Conservation (phyloP, 2,888 invertebrate genomes). For the Tiphia femorata region DNA sequence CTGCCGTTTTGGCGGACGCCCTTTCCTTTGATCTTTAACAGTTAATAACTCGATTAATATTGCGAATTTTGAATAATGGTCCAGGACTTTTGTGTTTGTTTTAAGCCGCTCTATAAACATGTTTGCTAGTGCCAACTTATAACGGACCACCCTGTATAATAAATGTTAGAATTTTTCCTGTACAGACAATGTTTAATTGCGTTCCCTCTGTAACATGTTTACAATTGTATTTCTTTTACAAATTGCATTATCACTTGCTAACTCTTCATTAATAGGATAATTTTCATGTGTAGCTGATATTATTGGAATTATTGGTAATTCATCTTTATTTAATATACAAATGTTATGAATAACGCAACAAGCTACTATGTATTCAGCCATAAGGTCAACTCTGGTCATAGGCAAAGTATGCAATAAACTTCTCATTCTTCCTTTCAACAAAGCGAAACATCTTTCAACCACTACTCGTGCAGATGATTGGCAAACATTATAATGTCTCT, state of each 20-base stretch:
- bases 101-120: too few relatives aligned
- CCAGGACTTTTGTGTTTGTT: too few relatives aligned
- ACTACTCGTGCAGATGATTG: slow-evolving; percentile 24
- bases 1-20: too few relatives aligned
- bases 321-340: slow-evolving; percentile 28
- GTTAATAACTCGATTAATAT: too few relatives aligned
- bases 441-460: slow-evolving; percentile 32
- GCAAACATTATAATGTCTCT: slow-evolving; percentile 28
- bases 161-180: too few relatives aligned
- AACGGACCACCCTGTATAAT: too few relatives aligned
- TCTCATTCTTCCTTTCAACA: slow-evolving; percentile 32
- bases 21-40: too few relatives aligned
- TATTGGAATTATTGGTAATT: slow-evolving; percentile 3
- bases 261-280: not conserved
- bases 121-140: too few relatives aligned
- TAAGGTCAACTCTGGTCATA: slow-evolving; percentile 32
- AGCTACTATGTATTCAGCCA: slow-evolving; percentile 36
- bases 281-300: not conserved
- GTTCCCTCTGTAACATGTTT: not conserved
- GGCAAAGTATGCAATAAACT: slow-evolving; percentile 31
- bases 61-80: too few relatives aligned
- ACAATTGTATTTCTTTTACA: slow-evolving; percentile 3
- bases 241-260: not conserved
- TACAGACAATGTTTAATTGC: too few relatives aligned
- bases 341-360: slow-evolving; percentile 45